Conservation (phyloP, 2,888 invertebrate genomes). For the Trichopria drosophilae region DNA sequence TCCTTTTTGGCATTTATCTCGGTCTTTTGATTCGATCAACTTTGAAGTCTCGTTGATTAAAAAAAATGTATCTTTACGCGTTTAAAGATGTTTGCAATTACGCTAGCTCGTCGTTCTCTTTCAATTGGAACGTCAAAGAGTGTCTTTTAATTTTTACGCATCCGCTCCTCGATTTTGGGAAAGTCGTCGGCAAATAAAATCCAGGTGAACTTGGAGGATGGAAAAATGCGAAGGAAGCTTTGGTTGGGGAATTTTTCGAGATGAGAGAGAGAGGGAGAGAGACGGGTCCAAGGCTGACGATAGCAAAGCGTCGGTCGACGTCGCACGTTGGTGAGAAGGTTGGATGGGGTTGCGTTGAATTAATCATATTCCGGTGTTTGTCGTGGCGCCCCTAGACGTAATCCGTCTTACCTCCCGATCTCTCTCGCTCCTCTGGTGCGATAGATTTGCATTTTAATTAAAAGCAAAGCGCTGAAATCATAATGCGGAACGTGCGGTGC, state of each 20-base stretch:
- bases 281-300: conserved; percentile 20
- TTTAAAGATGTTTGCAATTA: too few species aligned
- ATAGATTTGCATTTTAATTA: conserved; percentile 67
- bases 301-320: too few species aligned
- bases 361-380: conserved; percentile 59
- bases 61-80: too few species aligned
- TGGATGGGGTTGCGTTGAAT: conserved; percentile 56
- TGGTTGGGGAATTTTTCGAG: conserved; percentile 9
- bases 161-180: conserved; percentile 33
- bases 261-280: conserved; percentile 25
- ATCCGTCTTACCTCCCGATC: conserved; percentile 59
- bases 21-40: conserved; percentile 49
- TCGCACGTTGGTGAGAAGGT: conserved; percentile 39
- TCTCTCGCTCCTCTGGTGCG: conserved; percentile 45
- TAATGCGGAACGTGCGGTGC: conserved; percentile 61
- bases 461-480: conserved; percentile 67
- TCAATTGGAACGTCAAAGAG: too few species aligned
- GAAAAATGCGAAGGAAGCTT: not conserved
- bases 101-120: too few species aligned
- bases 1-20: conserved; percentile 37
- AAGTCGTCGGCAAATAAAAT: conserved; percentile 28
- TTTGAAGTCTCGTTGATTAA: conserved; percentile 58
- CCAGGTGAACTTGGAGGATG: conserved; percentile 17
- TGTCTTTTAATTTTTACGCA: too few species aligned
- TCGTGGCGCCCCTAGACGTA: conserved; percentile 57